phyloP scores from a whole-genome alignment of 2,113 vertebrate genomes.

The Thryonomys swinderianus region DNA sequence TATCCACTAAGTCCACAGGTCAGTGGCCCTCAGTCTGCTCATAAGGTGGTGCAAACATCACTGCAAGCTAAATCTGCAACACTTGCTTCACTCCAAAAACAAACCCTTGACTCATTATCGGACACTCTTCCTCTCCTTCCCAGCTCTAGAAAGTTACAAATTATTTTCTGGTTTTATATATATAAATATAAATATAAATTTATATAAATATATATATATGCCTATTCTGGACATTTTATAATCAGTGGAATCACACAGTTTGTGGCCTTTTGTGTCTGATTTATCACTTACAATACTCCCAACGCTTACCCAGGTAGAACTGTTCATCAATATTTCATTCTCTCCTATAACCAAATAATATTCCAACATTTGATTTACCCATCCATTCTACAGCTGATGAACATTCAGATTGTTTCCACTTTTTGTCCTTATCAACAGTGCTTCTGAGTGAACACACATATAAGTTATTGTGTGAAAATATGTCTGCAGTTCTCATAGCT shows the following conservation, averaged over 20 bases:
- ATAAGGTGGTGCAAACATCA: not conserved
- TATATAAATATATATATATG: too few relatives aligned
- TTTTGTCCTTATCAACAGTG: not conserved
- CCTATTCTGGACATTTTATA: not conserved
- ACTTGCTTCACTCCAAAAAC: not conserved
- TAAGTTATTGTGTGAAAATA: not conserved
- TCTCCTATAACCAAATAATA: not conserved
- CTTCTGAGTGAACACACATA: not conserved
- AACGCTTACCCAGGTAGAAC: not conserved
- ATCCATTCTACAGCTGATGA: not conserved
- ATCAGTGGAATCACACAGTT: not conserved
- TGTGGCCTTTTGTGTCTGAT: not conserved
- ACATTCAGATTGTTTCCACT: not conserved
- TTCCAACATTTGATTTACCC: not conserved
- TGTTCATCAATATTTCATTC: not conserved
- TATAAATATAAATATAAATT: too few relatives aligned
- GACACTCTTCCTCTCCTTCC: not conserved
- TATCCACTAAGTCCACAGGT: not conserved
- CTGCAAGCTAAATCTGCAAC: not conserved
- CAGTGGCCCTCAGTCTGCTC: not conserved
- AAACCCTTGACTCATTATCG: not conserved
- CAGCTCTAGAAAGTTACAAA: not conserved
- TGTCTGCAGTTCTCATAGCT: not conserved
- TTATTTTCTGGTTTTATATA: not conserved
- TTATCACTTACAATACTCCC: not conserved